These are phyloP conservation scores for Crenichthys baileyi DNA, from an alignment of 2,797 vertebrate genomes.

Conservation along the genomic window DNA sequence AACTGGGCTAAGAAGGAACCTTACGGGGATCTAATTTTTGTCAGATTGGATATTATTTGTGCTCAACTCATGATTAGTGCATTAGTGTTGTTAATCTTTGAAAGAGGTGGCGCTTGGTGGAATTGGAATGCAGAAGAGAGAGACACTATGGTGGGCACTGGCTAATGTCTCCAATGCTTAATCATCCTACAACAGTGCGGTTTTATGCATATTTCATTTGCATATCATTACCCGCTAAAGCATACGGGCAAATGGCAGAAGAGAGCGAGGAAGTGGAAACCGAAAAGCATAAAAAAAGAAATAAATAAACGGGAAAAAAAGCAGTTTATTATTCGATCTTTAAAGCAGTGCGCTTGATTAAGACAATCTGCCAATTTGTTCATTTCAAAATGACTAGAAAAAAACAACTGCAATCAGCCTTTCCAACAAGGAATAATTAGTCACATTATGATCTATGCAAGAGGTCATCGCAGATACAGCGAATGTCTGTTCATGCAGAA, in stretches of 20 bases:
- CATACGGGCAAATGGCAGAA: conserved; percentile 80
- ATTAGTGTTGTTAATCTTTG: conserved; percentile 78
- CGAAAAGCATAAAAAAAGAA: conserved; percentile 77
- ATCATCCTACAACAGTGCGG: conserved; percentile 98
- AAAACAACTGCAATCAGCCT: conserved; percentile 64
- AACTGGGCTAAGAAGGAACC: conserved; percentile 71
- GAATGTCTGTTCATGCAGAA: conserved; percentile 52
- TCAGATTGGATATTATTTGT: conserved; percentile 81
- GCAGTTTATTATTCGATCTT: conserved; percentile 83
- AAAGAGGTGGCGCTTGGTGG: conserved; percentile 70
- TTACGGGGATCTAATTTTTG: conserved; percentile 81
- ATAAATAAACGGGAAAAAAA: conserved; percentile 58
- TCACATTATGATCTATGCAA: conserved; percentile 64
- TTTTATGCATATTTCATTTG: conserved; percentile 99
- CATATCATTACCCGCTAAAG: conserved; percentile 95
- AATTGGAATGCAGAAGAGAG: conserved; percentile 82
- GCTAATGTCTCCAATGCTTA: conserved; percentile 98
- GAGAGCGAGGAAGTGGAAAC: conserved; percentile 77
- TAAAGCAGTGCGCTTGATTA: conserved; percentile 75
- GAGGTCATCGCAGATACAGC: conserved; percentile 58
- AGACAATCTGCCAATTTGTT: conserved; percentile 80
- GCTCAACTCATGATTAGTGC: conserved; percentile 78
- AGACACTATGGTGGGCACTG: conserved; percentile 81
- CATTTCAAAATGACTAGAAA: conserved; percentile 80
- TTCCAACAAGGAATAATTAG: conserved; percentile 79